A percentile compares a stretch with the other conserved stretches of the same genome.
Conservation (phyloP, 2,888 invertebrate genomes). For the Elaeidobius kamerunicus region DNA sequence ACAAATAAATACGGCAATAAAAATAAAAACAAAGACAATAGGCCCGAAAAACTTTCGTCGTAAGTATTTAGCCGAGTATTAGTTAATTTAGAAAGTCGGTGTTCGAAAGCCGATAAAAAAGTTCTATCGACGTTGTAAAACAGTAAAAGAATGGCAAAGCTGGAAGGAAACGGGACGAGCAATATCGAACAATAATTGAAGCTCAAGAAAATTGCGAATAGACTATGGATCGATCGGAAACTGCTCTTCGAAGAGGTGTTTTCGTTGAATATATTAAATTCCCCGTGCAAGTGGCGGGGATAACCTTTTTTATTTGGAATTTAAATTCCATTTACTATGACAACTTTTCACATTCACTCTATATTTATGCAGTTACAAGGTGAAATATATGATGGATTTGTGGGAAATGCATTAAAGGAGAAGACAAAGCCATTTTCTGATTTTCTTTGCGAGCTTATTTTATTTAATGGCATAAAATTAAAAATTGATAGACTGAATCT, state of each 20-base stretch:
- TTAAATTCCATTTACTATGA: constrained; percentile 3
- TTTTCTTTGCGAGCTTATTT: too few species aligned
- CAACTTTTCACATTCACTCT: too few species aligned
- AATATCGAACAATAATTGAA: constrained; percentile 24
- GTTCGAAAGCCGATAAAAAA: constrained; percentile 12
- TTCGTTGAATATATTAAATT: constrained; percentile 15
- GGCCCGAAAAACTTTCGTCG: background rate
- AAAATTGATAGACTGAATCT: too few species aligned
- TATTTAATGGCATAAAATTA: too few species aligned
- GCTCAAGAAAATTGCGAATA: constrained; percentile 20
- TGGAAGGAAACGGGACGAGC: constrained; percentile 11
- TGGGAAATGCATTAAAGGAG: too few species aligned
- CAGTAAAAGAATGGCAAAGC: constrained; percentile 14
- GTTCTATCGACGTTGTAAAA: constrained; percentile 15
- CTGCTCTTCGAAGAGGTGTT: constrained; percentile 12
- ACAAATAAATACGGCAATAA: background rate
- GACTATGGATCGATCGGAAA: constrained; percentile 12
- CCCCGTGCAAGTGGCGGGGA: background rate
- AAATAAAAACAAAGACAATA: background rate
- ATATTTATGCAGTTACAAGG: too few species aligned
- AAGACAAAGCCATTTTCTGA: too few species aligned
- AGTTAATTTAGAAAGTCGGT: constrained; percentile 14
- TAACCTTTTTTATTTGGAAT: constrained; percentile 2
- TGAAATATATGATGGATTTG: too few species aligned
- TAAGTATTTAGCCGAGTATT: constrained; percentile 9